Percentiles rank a stretch among this genome's conserved stretches.
Evolutionary conservation across 2,113 vertebrate species (phyloP).

Genomic region (Sinocyclocheilus maitianheensis): DNA sequence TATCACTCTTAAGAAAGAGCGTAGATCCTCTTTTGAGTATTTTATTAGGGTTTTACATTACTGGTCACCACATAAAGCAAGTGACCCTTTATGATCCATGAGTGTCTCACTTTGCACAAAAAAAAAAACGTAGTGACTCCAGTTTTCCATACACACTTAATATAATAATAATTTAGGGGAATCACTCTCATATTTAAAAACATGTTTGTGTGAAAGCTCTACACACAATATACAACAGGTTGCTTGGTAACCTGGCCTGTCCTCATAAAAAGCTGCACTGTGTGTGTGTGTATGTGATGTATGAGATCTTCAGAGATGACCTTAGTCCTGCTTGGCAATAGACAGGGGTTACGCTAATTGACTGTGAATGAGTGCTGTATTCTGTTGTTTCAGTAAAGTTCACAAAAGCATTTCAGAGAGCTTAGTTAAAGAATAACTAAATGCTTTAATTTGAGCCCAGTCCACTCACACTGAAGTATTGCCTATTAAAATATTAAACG

Average conservation of each 20-base stretch:
- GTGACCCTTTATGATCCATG: background rate
- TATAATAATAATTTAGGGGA: background rate
- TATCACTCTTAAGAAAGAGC: background rate
- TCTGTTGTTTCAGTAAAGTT: conserved; percentile 4
- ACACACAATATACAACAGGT: conserved; percentile 33
- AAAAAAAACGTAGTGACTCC: background rate
- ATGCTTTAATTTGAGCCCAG: background rate
- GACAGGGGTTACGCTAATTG: background rate
- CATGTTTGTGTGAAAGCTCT: conserved; percentile 15
- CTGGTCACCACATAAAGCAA: background rate
- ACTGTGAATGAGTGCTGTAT: conserved; percentile 1
- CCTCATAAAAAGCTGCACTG: conserved; percentile 19
- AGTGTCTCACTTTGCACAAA: background rate
- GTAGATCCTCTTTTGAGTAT: background rate
- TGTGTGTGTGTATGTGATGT: background rate
- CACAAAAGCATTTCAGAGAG: background rate
- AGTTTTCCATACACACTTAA: background rate
- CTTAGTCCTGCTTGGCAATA: background rate
- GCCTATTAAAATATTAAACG: background rate
- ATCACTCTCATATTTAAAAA: background rate
- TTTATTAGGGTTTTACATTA: background rate
- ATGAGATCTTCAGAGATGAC: background rate
- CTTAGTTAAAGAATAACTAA: conserved; percentile 4
- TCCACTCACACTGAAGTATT: background rate
- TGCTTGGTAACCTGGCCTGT: conserved; percentile 47